Evolutionary conservation across 1,140 invertebrate genomes (phyloP).

Genomic region (Diachasmimorpha longicaudata): DNA sequence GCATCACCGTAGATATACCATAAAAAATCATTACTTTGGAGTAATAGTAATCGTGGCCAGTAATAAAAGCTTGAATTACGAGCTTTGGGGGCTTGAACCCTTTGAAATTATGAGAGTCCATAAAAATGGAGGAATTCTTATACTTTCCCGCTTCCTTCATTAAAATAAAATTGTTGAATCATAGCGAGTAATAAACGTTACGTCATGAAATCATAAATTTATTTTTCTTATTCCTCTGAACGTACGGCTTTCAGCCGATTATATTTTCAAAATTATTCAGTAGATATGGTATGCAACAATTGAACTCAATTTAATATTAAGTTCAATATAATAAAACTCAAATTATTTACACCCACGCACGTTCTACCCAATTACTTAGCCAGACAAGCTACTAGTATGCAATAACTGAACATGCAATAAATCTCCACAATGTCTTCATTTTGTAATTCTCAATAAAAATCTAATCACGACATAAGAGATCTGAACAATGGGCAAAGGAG

Average conservation of each 20-base stretch:
- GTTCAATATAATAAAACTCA: background rate
- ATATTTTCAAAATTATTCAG: too few species aligned
- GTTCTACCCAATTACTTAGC: background rate
- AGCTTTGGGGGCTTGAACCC: too few species aligned
- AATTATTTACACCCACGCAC: background rate
- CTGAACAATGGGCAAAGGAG: constrained; percentile 1
- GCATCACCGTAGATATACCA: background rate
- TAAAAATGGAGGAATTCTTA: background rate
- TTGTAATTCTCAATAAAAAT: background rate
- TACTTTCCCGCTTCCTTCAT: background rate
- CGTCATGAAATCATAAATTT: background rate
- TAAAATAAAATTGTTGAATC: background rate
- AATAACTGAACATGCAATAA: background rate
- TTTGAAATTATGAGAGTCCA: background rate
- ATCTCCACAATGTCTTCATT: background rate
- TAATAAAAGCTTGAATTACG: too few species aligned
- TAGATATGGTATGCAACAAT: background rate
- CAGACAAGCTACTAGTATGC: background rate
- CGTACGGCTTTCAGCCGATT: too few species aligned
- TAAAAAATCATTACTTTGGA: background rate
- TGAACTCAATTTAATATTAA: background rate
- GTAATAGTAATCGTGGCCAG: too few species aligned
- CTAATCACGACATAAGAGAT: background rate
- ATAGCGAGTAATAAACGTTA: background rate
- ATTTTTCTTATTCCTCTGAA: background rate